These are phyloP conservation scores for Pseudomyrmex concolor DNA, from an alignment of 1,140 invertebrate species.

Conservation along the genomic window DNA sequence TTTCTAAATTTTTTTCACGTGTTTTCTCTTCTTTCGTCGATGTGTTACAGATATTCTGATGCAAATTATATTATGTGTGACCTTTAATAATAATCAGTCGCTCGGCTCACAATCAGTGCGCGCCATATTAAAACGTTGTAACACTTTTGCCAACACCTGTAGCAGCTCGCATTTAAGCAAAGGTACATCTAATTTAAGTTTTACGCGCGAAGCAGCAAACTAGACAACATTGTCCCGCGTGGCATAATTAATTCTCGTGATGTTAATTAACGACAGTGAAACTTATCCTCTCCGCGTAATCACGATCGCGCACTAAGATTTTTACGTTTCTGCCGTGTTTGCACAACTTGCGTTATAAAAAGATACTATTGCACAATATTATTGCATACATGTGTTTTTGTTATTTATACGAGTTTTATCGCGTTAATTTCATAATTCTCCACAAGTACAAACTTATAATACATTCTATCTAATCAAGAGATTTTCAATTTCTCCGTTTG, in stretches of 20 bases:
- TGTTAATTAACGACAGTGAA: slow-evolving; percentile 66
- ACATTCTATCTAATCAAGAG: not conserved
- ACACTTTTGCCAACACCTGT: slow-evolving; percentile 64
- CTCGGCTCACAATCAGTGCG: slow-evolving; percentile 6
- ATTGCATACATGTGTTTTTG: not conserved
- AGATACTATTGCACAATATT: not conserved
- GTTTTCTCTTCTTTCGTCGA: slow-evolving; percentile 1
- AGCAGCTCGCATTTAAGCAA: slow-evolving; percentile 50
- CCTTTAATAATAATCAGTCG: slow-evolving; percentile 61
- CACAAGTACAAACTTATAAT: not conserved
- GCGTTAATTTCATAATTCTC: slow-evolving; percentile 9
- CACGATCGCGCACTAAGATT: not conserved
- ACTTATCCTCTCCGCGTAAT: slow-evolving; percentile 16
- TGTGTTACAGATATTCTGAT: not conserved
- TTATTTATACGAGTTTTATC: slow-evolving; percentile 2
- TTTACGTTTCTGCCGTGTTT: slow-evolving; percentile 27
- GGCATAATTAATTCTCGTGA: slow-evolving; percentile 66
- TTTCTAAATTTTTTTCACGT: slow-evolving; percentile 10
- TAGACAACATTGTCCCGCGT: slow-evolving; percentile 61
- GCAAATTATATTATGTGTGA: slow-evolving; percentile 36
- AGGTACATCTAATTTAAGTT: slow-evolving; percentile 37
- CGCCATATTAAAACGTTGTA: slow-evolving; percentile 29
- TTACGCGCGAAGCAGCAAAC: slow-evolving; percentile 18
- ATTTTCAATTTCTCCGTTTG: not conserved
- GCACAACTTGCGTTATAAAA: slow-evolving; percentile 10